These are phyloP conservation scores for Andrena dorsata DNA, from an alignment of 2,888 invertebrate genomes.

Conservation along the genomic window DNA sequence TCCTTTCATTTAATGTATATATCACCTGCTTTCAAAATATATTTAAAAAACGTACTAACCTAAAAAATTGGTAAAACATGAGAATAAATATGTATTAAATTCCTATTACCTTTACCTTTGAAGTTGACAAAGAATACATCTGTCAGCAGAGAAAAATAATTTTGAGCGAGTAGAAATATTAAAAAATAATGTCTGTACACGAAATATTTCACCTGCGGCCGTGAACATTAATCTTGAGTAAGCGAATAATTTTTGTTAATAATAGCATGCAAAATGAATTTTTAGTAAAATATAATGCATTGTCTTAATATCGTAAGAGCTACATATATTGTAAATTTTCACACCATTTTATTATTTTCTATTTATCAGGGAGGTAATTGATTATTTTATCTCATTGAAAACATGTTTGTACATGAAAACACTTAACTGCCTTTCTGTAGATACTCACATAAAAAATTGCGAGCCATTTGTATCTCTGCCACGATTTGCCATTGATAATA, in stretches of 20 bases:
- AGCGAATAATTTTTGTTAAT: slow-evolving; percentile 35
- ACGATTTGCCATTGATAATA: slow-evolving; percentile 99
- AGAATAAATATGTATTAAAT: slow-evolving; percentile 48
- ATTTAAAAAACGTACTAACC: slow-evolving; percentile 37
- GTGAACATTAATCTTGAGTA: slow-evolving; percentile 36
- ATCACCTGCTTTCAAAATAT: slow-evolving; percentile 27
- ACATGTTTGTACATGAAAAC: slow-evolving; percentile 22
- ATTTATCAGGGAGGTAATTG: slow-evolving; percentile 22
- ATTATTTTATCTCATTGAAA: slow-evolving; percentile 26
- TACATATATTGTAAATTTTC: slow-evolving; percentile 19
- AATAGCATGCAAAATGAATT: slow-evolving; percentile 48
- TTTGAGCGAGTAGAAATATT: slow-evolving; percentile 57
- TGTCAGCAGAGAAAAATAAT: slow-evolving; percentile 61
- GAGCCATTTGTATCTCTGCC: slow-evolving; percentile 99
- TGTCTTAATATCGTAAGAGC: slow-evolving; percentile 9
- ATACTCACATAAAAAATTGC: slow-evolving; percentile 99
- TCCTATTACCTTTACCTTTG: slow-evolving; percentile 62
- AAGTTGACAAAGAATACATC: slow-evolving; percentile 53
- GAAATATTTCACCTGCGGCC: slow-evolving; percentile 13
- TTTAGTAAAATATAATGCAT: slow-evolving; percentile 44
- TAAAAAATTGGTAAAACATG: slow-evolving; percentile 26
- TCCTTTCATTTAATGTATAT: slow-evolving; percentile 33
- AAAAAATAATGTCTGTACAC: slow-evolving; percentile 47
- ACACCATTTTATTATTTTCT: slow-evolving; percentile 36
- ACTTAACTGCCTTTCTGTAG: slow-evolving; percentile 5